Evolutionary conservation across 1,140 invertebrate genomes (phyloP), one percentile per base, ranked within the genome.

Genomic region (Melipona quadrifasciata): DNA sequence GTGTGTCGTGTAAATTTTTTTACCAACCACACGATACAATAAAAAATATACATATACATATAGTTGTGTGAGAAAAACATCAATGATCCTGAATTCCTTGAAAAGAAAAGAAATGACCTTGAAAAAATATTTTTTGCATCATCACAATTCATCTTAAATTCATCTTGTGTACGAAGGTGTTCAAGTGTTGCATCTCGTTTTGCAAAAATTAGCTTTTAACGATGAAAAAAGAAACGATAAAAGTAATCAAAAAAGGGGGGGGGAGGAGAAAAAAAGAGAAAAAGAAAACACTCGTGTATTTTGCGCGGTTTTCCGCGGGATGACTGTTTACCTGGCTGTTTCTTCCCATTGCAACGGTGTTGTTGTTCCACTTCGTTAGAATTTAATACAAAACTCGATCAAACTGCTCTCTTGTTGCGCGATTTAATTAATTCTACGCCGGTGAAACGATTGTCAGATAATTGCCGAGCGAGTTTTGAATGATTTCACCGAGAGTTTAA

Each of bases 341-440:
- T 21, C 67, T n/a, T 34, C 71, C 1, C 70, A 51, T 47, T 34
- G 1, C 31, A 17, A 4, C 39, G 17, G 24, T 19, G 10, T 71
- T 51, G 39, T 78, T 61, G 61, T 58, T 58, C 47, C 55, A 17
- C 24, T 58, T 16, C 2, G 39, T 70, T 71, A 61, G 61, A 65
- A 82, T 65, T 74, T 74, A 82, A 75, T 65, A 53, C 3, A 51
- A 27, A 51, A 78, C 65, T 70, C 55, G 65, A 78, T 78, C 71
- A 70, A 57, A 78, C 55, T 58, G 16, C 21, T n/a, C 65, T 27
- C 47, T 39, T 16, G 19, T 71, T n/a, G 55, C 19, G 34, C 64
- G 17, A 77, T 70, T 77, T 68, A 57, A 77, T 77, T 83, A 77
- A 68, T 70, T 68, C 73, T 24, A 76, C 64, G 65, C 61, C 34